These are phyloP conservation scores for Sebastiscus albofasciatus DNA, from an alignment of 2,797 vertebrate genomes.

Conservation along the genomic window DNA sequence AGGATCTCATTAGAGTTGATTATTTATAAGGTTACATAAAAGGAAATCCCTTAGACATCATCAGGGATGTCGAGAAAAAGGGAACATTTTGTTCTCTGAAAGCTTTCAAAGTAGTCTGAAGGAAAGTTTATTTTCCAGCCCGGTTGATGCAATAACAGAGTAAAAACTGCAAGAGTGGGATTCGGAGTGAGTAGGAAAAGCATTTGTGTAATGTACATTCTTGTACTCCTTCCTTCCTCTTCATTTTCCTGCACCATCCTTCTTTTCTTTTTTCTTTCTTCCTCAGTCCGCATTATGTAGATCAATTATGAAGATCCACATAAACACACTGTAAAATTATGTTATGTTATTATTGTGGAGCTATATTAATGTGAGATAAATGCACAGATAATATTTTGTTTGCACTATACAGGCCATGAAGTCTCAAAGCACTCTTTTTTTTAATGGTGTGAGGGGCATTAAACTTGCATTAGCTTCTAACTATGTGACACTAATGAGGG, in stretches of 20 bases:
- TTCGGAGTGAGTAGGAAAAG: constrained; percentile 20
- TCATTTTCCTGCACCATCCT: not conserved
- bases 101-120: not conserved
- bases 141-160: constrained; percentile 54
- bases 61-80: not conserved
- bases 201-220: not conserved
- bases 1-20: not conserved
- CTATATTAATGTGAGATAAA: not conserved
- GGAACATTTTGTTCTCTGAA: constrained; percentile 1
- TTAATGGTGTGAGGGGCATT: constrained; percentile 14
- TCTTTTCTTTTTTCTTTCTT: not conserved
- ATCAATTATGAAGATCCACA: not conserved
- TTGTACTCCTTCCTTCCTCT: not conserved
- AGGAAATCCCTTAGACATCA: not conserved
- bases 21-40: not conserved
- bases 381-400: constrained; percentile 16
- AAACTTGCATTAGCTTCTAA: constrained; percentile 52
- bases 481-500: constrained; percentile 51
- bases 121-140: not conserved
- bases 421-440: constrained; percentile 20
- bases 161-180: constrained; percentile 54
- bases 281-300: not conserved
- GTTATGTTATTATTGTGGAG: not conserved
- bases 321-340: not conserved
- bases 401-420: constrained; percentile 41